A percentile compares a stretch with the other conserved stretches of the same genome.
Evolutionary conservation across 2,888 invertebrate species (phyloP).

Genomic region (Tanypteryx hageni): DNA sequence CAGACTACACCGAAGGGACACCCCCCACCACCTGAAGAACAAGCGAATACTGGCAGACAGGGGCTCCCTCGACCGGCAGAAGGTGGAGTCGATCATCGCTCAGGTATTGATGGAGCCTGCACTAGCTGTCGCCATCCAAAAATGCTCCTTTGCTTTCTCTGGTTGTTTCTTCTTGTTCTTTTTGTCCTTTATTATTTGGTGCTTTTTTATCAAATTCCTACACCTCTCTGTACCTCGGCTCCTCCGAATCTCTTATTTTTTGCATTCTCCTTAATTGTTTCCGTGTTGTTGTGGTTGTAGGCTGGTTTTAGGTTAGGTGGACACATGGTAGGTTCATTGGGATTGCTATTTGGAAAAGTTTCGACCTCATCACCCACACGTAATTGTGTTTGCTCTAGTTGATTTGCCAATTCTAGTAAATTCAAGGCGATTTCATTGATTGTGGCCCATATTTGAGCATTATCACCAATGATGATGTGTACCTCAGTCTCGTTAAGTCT

Average conservation of each 20-base stretch:
- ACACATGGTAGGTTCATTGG: constrained; percentile 53
- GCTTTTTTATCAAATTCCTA: not conserved
- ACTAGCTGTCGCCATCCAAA: constrained; percentile 50
- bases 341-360: constrained; percentile 47
- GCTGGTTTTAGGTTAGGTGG: constrained; percentile 58
- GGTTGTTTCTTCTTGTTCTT: constrained; percentile 55
- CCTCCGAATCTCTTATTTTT: constrained; percentile 10
- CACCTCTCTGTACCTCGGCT: constrained; percentile 20
- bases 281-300: constrained; percentile 61
- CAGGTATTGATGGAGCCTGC: constrained; percentile 75
- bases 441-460: constrained; percentile 30
- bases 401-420: not conserved
- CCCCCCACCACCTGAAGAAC: constrained; percentile 99
- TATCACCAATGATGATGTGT: constrained; percentile 37
- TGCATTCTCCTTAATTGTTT: constrained; percentile 44
- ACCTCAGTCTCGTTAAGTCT: not conserved
- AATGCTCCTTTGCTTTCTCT: constrained; percentile 58
- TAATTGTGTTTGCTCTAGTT: constrained; percentile 41
- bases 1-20: constrained; percentile 93
- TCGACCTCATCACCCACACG: constrained; percentile 33
- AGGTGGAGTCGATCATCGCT: constrained; percentile 84
- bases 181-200: constrained; percentile 47
- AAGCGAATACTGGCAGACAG: constrained; percentile 86
- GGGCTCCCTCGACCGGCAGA: constrained; percentile 79
- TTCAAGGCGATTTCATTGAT: constrained; percentile 7